These are phyloP conservation scores for Oreochromis spilurus DNA, from an alignment of 2,113 vertebrate species.

Conservation along the genomic window DNA sequence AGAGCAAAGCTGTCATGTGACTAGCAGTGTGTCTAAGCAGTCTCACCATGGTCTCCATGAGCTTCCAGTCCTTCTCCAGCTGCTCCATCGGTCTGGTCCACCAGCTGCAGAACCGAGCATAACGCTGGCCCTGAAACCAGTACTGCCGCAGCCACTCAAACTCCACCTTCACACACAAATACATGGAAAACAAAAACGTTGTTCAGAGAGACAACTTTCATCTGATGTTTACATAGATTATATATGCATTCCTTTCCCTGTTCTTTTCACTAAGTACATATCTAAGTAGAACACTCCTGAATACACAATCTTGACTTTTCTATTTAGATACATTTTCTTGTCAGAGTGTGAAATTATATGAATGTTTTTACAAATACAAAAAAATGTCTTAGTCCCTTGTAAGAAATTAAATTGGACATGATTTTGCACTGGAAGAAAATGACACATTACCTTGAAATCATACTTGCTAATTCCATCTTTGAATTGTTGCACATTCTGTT, in stretches of 20 bases:
- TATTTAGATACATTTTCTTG: background rate
- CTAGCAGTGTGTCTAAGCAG: background rate
- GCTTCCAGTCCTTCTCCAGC: slow-evolving; percentile 86
- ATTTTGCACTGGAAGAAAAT: background rate
- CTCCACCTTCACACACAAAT: slow-evolving; percentile 78
- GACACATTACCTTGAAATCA: background rate
- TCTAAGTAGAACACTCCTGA: background rate
- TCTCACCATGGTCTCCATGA: slow-evolving; percentile 92
- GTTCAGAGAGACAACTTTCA: background rate
- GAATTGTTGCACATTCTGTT: background rate
- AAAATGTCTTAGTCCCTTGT: background rate
- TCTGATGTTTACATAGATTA: background rate
- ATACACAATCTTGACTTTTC: background rate
- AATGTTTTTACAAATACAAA: background rate
- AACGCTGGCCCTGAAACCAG: slow-evolving; percentile 95
- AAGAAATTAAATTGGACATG: background rate
- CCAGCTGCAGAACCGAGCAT: slow-evolving; percentile 87
- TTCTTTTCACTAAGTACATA: background rate
- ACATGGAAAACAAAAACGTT: background rate
- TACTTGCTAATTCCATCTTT: background rate
- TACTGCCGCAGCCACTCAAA: slow-evolving; percentile 97
- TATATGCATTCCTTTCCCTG: background rate
- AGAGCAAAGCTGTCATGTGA: background rate
- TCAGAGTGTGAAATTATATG: background rate
- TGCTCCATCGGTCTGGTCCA: slow-evolving; percentile 87